phyloP scores from a whole-genome alignment of 1,140 invertebrate species.

The Lerema accius region DNA sequence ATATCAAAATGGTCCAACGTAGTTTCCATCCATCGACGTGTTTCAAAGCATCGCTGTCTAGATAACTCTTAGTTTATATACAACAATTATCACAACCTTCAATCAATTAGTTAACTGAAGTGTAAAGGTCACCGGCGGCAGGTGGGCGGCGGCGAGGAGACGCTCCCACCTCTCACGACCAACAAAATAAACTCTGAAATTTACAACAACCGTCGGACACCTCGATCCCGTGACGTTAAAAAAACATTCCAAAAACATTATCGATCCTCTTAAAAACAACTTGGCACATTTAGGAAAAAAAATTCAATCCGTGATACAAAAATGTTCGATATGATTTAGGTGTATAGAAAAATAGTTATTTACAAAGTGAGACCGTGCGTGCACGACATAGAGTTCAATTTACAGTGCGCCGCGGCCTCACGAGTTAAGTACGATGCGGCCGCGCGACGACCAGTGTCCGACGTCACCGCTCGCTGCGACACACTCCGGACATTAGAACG shows the following conservation, averaged over 20 bases:
- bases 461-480: no score
- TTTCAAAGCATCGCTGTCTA: not conserved
- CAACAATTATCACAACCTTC: slow-evolving; percentile 15
- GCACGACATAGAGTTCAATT: slow-evolving; percentile 18
- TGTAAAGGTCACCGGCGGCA: not conserved
- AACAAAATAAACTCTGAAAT: slow-evolving; percentile 61
- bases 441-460: slow-evolving; percentile 44
- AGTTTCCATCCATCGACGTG: no score
- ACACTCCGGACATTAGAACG: slow-evolving; percentile 31
- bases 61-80: not conserved
- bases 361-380: slow-evolving; percentile 33
- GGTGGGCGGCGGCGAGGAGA: slow-evolving; percentile 16
- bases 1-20: no score
- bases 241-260: slow-evolving; percentile 28
- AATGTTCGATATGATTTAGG: slow-evolving; percentile 32
- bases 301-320: slow-evolving; percentile 25
- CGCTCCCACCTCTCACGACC: slow-evolving; percentile 29
- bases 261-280: slow-evolving; percentile 34
- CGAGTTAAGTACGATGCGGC: slow-evolving; percentile 37
- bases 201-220: slow-evolving; percentile 48
- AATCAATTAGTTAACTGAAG: slow-evolving; percentile 7
- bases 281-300: slow-evolving; percentile 46
- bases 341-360: slow-evolving; percentile 41
- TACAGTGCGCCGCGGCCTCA: slow-evolving; percentile 10
- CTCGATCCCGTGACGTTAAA: slow-evolving; percentile 39